Percentiles rank a stretch among this genome's conserved stretches.
These are phyloP conservation scores for Augochlorella aurata DNA, from an alignment of 2,888 invertebrate genomes.

Conservation along the genomic window DNA sequence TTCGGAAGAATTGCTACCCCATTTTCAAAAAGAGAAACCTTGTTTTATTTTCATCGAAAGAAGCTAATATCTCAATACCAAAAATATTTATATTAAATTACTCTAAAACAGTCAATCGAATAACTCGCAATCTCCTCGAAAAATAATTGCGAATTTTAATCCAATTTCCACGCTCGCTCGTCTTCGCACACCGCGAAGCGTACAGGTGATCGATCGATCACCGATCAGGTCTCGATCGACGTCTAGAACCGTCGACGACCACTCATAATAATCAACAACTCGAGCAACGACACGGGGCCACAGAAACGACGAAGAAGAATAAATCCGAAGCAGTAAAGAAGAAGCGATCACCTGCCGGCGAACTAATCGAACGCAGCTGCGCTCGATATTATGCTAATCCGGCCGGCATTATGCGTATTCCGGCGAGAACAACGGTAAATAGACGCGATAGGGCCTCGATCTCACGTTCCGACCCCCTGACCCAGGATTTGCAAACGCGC, in stretches of 20 bases:
- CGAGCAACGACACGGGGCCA: neutral
- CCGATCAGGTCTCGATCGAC: neutral
- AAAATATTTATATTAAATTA: no score
- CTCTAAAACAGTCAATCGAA: no score
- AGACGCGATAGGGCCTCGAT: conserved; percentile 22
- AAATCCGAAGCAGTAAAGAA: neutral
- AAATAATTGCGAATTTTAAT: no score
- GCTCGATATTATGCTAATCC: conserved; percentile 7
- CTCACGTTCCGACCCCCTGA: conserved; percentile 47
- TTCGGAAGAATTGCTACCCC: no score
- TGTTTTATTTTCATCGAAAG: no score
- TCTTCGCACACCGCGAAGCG: no score
- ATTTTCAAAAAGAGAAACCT: no score
- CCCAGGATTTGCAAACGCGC: conserved; percentile 51
- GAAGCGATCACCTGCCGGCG: conserved; percentile 17
- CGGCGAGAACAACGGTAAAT: conserved; percentile 1
- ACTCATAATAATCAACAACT: no score
- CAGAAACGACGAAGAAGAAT: neutral
- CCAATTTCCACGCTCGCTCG: no score
- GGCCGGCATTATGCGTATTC: conserved; percentile 25
- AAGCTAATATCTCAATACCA: no score
- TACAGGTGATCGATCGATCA: conserved; percentile 8
- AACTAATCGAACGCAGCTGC: conserved; percentile 22
- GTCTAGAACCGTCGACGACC: neutral
- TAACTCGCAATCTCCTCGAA: no score